Conservation (phyloP, 2,888 invertebrate species). For the Drosophila peninsularis region DNA sequence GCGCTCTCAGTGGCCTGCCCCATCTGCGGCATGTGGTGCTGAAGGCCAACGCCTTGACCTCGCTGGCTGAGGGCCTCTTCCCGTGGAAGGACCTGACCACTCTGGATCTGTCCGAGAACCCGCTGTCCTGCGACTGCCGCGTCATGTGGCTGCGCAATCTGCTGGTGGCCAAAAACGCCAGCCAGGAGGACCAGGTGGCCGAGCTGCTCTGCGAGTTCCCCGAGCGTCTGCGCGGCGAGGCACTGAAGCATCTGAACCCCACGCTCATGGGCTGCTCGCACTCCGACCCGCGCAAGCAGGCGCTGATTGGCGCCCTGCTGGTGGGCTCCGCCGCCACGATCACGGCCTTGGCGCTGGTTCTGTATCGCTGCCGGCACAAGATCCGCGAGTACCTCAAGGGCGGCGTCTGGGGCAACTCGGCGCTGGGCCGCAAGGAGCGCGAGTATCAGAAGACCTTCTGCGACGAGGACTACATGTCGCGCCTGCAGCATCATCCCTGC, state of each 20-base stretch:
- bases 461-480: conserved; percentile 91
- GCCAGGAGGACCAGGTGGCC: conserved; percentile 80
- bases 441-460: conserved; percentile 96
- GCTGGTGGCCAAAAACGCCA: conserved; percentile 84
- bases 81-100: conserved; percentile 91
- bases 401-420: conserved; percentile 83
- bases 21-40: conserved; percentile 91
- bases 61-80: conserved; percentile 91
- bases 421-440: conserved; percentile 89
- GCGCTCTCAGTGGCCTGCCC: conserved; percentile 92
- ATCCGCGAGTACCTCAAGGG: conserved; percentile 93
- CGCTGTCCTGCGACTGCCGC: conserved; percentile 92
- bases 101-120: conserved; percentile 93
- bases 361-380: conserved; percentile 92
- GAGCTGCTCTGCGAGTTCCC: conserved; percentile 90
- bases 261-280: conserved; percentile 93
- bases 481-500: conserved; percentile 85
- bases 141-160: conserved; percentile 92
- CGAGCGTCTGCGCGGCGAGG: conserved; percentile 89
- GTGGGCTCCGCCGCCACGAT: conserved; percentile 90
- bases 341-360: conserved; percentile 89
- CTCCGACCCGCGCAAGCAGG: conserved; percentile 92
- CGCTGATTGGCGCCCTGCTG: conserved; percentile 91
- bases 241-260: conserved; percentile 88
- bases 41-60: conserved; percentile 91